Evolutionary conservation across 2,113 vertebrate species (phyloP), one percentile per base, ranked within the genome.

Genomic region (Anolis carolinensis): DNA sequence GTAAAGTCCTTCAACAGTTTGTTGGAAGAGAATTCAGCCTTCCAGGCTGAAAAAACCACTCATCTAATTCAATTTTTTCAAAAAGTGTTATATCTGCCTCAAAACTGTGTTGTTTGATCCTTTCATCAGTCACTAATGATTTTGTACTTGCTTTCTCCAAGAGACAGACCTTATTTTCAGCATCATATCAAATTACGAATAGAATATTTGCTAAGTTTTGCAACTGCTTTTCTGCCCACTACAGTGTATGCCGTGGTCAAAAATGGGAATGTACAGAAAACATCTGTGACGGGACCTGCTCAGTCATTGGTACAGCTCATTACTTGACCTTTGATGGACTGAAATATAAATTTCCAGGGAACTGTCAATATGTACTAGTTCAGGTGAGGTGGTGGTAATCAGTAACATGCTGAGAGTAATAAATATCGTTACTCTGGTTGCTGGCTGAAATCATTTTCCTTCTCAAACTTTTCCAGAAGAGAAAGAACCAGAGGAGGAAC

Each of bases 281-380:
- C 0, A 71, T 91, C 0, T 99, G 99, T 86, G 97, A 98, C 9
- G 98, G 97, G 4, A 96, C 97, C 30, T 99, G 99, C 89, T 97
- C 95, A 9, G 94, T 95, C 0, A 91, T 99, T 0, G 99, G 98
- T 70, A 95, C 97, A 72, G 96, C 97, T 0, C 97, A 99, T 92
- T 99, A 98, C 94, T 92, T 99, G 90, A 98, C 98, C 50, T 99
- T 99, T 32, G 98, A 99, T 79, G 98, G 98, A 59, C 36, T 98
- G 85, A 97, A 97, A 73, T 99, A 98, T 86, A 95, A 94, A 5
- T 99, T 99, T 87, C 97, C 97, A 0, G 98, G 99, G 55, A 96
- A 97, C 81, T 99, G 99, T 86, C 98, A 98, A 34, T 99, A 99
- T 3, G 96, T 99, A 1, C 92, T 99, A 87, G 97, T 93, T 62